phyloP scores from a whole-genome alignment of 2,888 invertebrate genomes.

The Chelonus formosanus region DNA sequence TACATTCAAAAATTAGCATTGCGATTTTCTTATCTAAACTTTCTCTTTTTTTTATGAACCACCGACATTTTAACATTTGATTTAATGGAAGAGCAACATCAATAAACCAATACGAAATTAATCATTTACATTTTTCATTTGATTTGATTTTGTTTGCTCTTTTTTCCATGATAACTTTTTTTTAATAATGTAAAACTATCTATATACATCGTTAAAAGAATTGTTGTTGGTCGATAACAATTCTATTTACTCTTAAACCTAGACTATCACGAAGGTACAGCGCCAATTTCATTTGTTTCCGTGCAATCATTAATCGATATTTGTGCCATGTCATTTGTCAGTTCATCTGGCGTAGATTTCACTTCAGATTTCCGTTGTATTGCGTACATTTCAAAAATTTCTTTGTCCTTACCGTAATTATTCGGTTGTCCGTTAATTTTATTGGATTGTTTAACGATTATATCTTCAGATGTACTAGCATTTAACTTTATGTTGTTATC shows the following conservation, averaged over 20 bases:
- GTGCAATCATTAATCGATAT: constrained; percentile 59
- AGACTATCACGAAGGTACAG: constrained; percentile 59
- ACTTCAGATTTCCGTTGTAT: constrained; percentile 54
- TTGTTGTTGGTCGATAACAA: neutral
- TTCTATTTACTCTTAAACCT: constrained; percentile 29
- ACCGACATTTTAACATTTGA: neutral
- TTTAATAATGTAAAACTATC: constrained; percentile 20
- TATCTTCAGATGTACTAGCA: constrained; percentile 31
- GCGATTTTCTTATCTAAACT: neutral
- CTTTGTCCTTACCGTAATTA: constrained; percentile 41
- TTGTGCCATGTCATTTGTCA: constrained; percentile 52
- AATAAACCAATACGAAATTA: neutral
- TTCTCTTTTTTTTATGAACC: neutral
- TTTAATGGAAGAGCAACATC: constrained; percentile 14
- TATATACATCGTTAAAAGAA: constrained; percentile 22
- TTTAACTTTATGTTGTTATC: constrained; percentile 23
- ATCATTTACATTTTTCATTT: constrained; percentile 12
- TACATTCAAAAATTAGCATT: constrained; percentile 10
- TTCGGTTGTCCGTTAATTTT: constrained; percentile 41
- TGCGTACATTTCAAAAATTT: constrained; percentile 51
- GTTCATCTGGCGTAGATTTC: constrained; percentile 47
- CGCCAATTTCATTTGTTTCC: constrained; percentile 49
- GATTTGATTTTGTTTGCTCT: neutral
- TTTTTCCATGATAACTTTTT: constrained; percentile 5
- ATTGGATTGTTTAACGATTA: constrained; percentile 30